Base-by-base conservation (phyloP, 2,113 vertebrate species). In the Gymnorhina tibicen region DNA sequence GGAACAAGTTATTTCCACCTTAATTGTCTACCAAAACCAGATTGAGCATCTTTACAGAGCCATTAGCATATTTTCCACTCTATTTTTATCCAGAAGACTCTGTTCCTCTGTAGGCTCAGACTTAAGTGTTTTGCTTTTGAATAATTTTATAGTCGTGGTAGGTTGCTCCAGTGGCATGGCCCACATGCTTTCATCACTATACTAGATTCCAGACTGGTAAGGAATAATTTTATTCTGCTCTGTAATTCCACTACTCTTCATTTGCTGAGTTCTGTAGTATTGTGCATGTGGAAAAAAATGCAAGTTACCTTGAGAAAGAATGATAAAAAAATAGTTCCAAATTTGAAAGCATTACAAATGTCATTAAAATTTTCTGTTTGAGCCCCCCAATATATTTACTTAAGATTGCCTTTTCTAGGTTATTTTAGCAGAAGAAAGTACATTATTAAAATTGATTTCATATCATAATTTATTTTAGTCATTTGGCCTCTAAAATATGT, bases 21-120 rank as follows among this genome's bases (percentile, higher is more conserved):
- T 89, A 84, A 69, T 73, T 85, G n/a, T 62, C 67, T 91, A 78
- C 42, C 28, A 64, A 74, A 97, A 69, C 3, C 70, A 59, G 70
- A 87, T 5, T 32, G 77, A 91, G 49, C 49, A 70, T 88, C 44
- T 82, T 72, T 89, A 66, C 44, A 4, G 28, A 93, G 37, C 32
- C 79, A 78, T 79, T 91, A 84, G 42, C 56, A 68, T 85, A 81
- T 87, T 93, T 96, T 68, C 28, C 37, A 30, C 41, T 69, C 58
- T 93, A 26, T 92, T 89, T 96, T 95, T 91, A 81, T 85, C 37
- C 55, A 70, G 55, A 91, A 89, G 67, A 26, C 19, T 76, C 26
- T 72, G 13, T 89, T 90, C 56, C n/a, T 77, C 52, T 91, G 35
- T 44, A 74, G 35, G 33, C 46, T 91, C 58, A 91, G 53, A 44